Evolutionary conservation across 2,888 invertebrate species (phyloP).

Genomic region (Fragum whitleyi): DNA sequence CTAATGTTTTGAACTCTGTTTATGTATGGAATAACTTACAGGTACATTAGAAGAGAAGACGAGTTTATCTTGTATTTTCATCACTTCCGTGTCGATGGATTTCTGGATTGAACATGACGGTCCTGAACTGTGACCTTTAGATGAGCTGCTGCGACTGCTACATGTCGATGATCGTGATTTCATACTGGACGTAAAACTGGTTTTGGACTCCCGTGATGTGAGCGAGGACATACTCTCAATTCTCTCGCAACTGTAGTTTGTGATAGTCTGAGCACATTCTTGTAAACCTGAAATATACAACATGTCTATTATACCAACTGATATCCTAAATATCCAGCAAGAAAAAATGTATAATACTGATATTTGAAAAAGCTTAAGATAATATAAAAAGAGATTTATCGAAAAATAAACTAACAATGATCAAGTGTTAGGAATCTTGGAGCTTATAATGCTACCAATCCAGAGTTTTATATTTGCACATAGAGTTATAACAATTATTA

Average conservation of each 20-base stretch:
- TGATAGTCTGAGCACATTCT: conserved; percentile 76
- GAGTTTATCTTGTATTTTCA: conserved; percentile 80
- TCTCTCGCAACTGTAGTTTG: conserved; percentile 77
- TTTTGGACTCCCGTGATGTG: conserved; percentile 66
- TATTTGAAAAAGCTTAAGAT: too few species aligned
- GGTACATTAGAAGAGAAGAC: conserved; percentile 79
- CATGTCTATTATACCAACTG: neutral
- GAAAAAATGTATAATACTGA: too few species aligned
- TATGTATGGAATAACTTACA: conserved; percentile 68
- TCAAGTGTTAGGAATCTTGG: too few species aligned
- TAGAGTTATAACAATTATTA: too few species aligned
- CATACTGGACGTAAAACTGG: conserved; percentile 58
- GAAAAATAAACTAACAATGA: too few species aligned
- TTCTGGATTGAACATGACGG: conserved; percentile 66
- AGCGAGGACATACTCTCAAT: conserved; percentile 76
- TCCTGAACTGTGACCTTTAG: conserved; percentile 48
- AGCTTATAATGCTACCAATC: too few species aligned
- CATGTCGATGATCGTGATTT: conserved; percentile 53
- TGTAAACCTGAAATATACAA: conserved; percentile 64
- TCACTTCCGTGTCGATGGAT: conserved; percentile 79
- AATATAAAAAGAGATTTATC: too few species aligned
- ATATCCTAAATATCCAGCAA: too few species aligned
- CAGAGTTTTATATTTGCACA: too few species aligned
- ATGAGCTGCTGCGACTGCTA: conserved; percentile 62
- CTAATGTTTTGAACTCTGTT: neutral